Percentiles rank a stretch among this genome's conserved stretches.
Conservation (phyloP, 2,888 invertebrate genomes). For the Epicampocera succincta region DNA sequence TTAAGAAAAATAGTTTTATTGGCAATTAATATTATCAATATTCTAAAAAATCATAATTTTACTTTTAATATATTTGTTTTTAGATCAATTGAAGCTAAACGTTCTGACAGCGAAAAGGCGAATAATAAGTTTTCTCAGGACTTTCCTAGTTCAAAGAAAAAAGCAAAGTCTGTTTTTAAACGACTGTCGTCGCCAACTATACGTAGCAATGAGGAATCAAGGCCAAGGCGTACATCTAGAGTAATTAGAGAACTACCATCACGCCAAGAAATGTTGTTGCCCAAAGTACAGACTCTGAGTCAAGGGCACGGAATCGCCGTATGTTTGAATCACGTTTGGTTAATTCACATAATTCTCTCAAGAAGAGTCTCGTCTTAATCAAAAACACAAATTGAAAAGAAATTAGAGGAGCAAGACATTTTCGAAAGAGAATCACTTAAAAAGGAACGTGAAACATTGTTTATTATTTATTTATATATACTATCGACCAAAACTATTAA, state of each 20-base stretch:
- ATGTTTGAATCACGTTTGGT: slow-evolving; percentile 98
- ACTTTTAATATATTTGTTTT: slow-evolving; percentile 5
- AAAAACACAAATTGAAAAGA: slow-evolving; percentile 92
- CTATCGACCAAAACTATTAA: slow-evolving; percentile 92
- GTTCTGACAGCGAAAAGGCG: slow-evolving; percentile 51
- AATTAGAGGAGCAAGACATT: slow-evolving; percentile 95
- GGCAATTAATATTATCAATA: no score
- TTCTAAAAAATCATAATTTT: no score
- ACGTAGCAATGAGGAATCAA: slow-evolving; percentile 74
- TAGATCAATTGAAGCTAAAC: slow-evolving; percentile 58
- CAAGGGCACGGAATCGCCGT: slow-evolving; percentile 91
- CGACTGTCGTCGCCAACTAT: slow-evolving; percentile 75
- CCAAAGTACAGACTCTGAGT: slow-evolving; percentile 91
- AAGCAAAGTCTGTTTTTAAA: slow-evolving; percentile 76
- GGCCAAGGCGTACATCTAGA: slow-evolving; percentile 88
- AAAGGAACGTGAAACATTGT: slow-evolving; percentile 91
- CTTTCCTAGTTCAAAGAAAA: slow-evolving; percentile 73
- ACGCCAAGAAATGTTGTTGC: slow-evolving; percentile 89
- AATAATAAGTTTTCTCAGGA: slow-evolving; percentile 44
- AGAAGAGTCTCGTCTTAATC: slow-evolving; percentile 94
- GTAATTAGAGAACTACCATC: slow-evolving; percentile 94
- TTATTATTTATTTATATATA: slow-evolving; percentile 92
- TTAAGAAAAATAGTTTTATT: no score
- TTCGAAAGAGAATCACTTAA: slow-evolving; percentile 92
- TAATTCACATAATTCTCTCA: slow-evolving; percentile 96